A percentile compares a stretch with the other conserved stretches of the same genome.
phyloP scores from a whole-genome alignment of 2,113 vertebrate species.

The Bettongia penicillata region DNA sequence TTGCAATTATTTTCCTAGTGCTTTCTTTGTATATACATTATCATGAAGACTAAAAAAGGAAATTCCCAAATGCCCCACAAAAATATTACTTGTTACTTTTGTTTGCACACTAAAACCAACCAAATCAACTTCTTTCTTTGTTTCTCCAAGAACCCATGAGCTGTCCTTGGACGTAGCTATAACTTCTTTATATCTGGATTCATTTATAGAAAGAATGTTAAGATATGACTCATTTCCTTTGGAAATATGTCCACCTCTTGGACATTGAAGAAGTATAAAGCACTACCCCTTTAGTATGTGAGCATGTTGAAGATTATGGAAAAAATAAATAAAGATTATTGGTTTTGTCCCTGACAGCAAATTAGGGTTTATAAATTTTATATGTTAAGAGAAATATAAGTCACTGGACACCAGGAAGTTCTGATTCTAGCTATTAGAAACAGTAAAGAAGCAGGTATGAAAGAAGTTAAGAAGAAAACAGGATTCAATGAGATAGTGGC shows the following conservation, averaged over 20 bases:
- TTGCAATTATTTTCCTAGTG: not conserved
- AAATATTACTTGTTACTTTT: too few species aligned
- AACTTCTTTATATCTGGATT: not conserved
- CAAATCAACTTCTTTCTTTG: not conserved
- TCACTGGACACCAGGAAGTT: not conserved
- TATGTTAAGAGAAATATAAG: not conserved
- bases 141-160: not conserved
- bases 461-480: not conserved
- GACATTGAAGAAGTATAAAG: not conserved
- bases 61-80: not conserved
- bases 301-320: not conserved
- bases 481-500: not conserved
- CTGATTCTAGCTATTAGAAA: not conserved
- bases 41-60: not conserved
- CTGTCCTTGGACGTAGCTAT: not conserved
- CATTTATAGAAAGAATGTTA: not conserved
- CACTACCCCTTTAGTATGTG: not conserved
- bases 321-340: not conserved
- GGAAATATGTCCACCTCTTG: not conserved
- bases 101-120: not conserved
- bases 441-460: not conserved
- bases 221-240: not conserved
- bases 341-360: not conserved
- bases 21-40: not conserved
- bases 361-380: not conserved